Conservation (phyloP, 2,113 vertebrate genomes). For the Upupa epops region DNA sequence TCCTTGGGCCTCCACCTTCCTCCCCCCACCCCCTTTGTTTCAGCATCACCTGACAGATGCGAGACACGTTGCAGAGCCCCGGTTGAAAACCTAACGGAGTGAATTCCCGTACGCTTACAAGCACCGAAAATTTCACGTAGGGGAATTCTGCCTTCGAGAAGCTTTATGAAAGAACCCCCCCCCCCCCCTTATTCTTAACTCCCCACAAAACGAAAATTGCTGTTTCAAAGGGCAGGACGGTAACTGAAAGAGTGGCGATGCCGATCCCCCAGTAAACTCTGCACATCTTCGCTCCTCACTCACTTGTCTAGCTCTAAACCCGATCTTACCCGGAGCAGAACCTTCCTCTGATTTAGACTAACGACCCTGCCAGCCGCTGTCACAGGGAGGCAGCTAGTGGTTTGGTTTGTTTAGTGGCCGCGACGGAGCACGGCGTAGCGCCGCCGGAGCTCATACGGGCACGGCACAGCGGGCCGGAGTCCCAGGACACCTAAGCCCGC, state of each 20-base stretch:
- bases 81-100: not conserved
- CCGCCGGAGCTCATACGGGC: not conserved
- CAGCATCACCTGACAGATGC: not conserved
- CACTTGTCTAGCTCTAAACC: not conserved
- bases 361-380: not conserved
- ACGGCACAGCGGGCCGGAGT: not conserved
- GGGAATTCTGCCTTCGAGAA: not conserved
- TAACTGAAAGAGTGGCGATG: not conserved
- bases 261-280: not conserved
- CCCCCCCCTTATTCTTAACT: fast-evolving
- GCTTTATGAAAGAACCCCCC: not conserved
- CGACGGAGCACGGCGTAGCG: not conserved
- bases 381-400: fast-evolving
- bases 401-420: not conserved
- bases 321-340: not conserved
- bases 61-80: not conserved
- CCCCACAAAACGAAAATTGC: not conserved
- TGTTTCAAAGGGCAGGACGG: not conserved
- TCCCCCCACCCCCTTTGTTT: not conserved
- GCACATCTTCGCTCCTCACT: not conserved
- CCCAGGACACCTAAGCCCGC: no score
- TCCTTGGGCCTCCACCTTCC: not conserved
- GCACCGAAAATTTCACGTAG: not conserved
- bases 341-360: not conserved
- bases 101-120: not conserved